Evolutionary conservation across 2,797 vertebrate genomes (phyloP).

Genomic region (Pteronotus mesoamericanus): DNA sequence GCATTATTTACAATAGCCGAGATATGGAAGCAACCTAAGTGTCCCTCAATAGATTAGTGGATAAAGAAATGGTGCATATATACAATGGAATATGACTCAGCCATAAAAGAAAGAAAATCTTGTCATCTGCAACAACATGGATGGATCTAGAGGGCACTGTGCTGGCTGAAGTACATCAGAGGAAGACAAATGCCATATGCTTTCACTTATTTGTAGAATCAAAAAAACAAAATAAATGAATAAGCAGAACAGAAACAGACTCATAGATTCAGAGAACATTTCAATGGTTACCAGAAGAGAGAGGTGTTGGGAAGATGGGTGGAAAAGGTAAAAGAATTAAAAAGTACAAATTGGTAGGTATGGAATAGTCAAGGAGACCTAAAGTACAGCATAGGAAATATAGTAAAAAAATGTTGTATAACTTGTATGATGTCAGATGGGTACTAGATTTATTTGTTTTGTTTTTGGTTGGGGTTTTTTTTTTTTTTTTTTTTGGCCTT

Average conservation of each 20-base stretch:
- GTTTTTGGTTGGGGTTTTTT: too few relatives aligned
- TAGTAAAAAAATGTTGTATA: not conserved
- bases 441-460: not conserved
- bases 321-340: not conserved
- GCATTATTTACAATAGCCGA: not conserved
- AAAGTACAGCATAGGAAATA: not conserved
- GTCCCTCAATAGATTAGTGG: not conserved
- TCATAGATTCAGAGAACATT: not conserved
- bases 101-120: not conserved
- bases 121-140: not conserved
- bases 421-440: not conserved
- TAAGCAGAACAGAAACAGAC: not conserved
- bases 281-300: not conserved
- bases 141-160: not conserved
- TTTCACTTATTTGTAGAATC: not conserved
- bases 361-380: not conserved
- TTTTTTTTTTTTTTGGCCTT: too few relatives aligned
- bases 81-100: not conserved
- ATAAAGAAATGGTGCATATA: not conserved
- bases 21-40: not conserved
- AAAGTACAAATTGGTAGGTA: not conserved
- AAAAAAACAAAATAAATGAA: not conserved
- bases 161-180: not conserved
- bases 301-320: not conserved
- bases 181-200: not conserved